Evolutionary conservation across 2,888 invertebrate genomes (phyloP).

Genomic region (Panorpa germanica): DNA sequence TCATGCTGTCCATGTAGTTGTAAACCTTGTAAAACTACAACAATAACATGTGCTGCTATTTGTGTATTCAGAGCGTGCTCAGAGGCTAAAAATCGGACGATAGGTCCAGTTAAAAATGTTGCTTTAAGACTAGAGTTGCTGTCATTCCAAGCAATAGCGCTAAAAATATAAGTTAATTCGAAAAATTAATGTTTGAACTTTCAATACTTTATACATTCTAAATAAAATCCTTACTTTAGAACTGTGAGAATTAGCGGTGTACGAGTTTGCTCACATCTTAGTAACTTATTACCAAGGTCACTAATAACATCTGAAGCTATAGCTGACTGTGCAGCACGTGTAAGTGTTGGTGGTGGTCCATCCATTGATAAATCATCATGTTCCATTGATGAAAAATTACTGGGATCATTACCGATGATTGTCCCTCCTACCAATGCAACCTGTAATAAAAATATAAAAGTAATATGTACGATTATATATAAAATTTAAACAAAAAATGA

Average conservation of each 20-base stretch:
- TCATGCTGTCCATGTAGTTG: conserved; percentile 83
- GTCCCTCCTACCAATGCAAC: conserved; percentile 55
- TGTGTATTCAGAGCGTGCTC: conserved; percentile 42
- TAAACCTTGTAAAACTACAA: conserved; percentile 58
- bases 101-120: conserved; percentile 50
- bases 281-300: conserved; percentile 57
- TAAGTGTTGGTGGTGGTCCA: conserved; percentile 32
- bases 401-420: no score
- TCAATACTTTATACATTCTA: not conserved
- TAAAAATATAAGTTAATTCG: no score
- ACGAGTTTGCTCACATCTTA: conserved; percentile 43
- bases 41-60: conserved; percentile 54
- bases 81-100: conserved; percentile 43
- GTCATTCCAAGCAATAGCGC: conserved; percentile 71
- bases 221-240: conserved; percentile 24
- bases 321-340: conserved; percentile 24
- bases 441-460: conserved; percentile 17
- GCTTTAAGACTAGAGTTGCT: conserved; percentile 66
- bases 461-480: no score
- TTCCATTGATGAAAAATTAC: conserved; percentile 32
- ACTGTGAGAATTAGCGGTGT: conserved; percentile 43
- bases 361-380: conserved; percentile 51
- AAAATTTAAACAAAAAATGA: no score
- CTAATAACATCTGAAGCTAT: conserved; percentile 55
- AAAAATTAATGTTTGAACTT: conserved; percentile 6